Evolutionary conservation across 2,888 invertebrate genomes (phyloP).

Genomic region (Cerastoderma edule): DNA sequence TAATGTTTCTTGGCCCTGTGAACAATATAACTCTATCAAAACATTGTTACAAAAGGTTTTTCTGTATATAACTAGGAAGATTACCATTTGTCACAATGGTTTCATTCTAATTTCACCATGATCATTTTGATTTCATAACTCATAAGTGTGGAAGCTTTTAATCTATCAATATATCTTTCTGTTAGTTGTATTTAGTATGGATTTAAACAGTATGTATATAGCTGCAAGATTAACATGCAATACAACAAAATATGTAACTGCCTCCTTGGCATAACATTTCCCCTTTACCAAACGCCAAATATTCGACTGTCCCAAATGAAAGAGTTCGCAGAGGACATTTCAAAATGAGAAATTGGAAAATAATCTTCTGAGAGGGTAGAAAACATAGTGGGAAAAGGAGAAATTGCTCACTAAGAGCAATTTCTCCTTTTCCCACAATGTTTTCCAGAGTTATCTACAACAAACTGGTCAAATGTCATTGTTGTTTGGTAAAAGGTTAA

Average conservation of each 20-base stretch:
- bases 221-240: no score
- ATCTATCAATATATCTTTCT: no score
- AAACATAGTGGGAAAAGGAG: neutral
- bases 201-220: no score
- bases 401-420: neutral
- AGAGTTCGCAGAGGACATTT: neutral
- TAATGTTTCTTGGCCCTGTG: no score
- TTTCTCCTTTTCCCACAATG: neutral
- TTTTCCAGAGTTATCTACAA: neutral
- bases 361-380: no score
- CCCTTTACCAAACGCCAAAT: no score
- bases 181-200: no score
- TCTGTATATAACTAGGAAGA: neutral
- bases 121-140: neutral
- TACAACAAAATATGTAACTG: no score
- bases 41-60: neutral
- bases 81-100: neutral
- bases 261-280: no score
- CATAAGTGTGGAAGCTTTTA: neutral
- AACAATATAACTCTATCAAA: neutral
- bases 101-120: neutral
- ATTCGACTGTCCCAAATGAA: no score
- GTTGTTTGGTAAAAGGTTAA: neutral
- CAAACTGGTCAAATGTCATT: conserved; percentile 5
- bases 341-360: no score